Evolutionary conservation across 2,888 invertebrate genomes (phyloP).

Genomic region (Quadroppia sp.): DNA sequence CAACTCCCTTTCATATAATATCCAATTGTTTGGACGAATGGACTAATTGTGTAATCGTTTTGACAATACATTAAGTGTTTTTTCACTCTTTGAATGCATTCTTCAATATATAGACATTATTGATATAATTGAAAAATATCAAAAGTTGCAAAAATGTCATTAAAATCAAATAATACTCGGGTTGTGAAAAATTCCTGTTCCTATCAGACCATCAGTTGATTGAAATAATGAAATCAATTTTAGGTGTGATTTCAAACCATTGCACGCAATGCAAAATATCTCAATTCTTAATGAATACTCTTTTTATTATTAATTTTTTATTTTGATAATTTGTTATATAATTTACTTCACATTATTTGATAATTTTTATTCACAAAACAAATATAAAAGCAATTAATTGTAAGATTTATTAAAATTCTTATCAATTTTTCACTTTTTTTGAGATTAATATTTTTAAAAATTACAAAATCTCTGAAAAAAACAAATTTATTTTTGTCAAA

Average conservation of each 20-base stretch:
- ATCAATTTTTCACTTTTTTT: neutral
- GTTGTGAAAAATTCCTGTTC: slow-evolving; percentile 6
- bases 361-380: too few relatives aligned
- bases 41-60: neutral
- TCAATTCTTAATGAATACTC: neutral
- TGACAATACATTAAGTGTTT: slow-evolving; percentile 10
- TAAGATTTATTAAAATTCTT: neutral
- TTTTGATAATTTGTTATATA: too few relatives aligned
- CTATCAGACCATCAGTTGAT: slow-evolving; percentile 16
- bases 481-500: too few relatives aligned
- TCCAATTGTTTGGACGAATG: slow-evolving; percentile 3
- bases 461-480: too few relatives aligned
- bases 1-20: neutral
- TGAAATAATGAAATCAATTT: slow-evolving; percentile 6
- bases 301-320: neutral
- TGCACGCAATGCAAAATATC: neutral
- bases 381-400: neutral
- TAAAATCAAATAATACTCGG: too few relatives aligned
- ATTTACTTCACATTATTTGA: too few relatives aligned
- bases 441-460: too few relatives aligned
- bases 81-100: slow-evolving; percentile 13
- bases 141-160: too few relatives aligned
- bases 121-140: too few relatives aligned
- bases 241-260: slow-evolving; percentile 22
- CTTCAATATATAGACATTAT: too few relatives aligned